phyloP scores from a whole-genome alignment of 2,113 vertebrate species.

The Poeciliopsis occidentalis region DNA sequence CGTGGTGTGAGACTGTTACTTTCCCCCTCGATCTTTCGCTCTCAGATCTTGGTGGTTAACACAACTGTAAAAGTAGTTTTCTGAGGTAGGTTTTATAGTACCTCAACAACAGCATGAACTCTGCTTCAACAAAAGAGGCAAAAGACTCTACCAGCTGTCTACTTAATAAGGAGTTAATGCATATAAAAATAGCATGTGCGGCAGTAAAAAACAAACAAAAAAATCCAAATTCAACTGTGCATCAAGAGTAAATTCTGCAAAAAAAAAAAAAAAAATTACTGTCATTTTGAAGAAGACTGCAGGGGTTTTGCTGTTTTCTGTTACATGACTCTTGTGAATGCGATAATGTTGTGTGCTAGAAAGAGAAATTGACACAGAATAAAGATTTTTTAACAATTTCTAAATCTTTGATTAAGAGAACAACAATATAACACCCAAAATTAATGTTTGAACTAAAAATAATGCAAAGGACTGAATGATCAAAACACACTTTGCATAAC shows the following conservation, averaged over 20 bases:
- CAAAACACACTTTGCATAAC: not conserved
- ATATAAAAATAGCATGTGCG: not conserved
- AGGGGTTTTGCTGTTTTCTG: not conserved
- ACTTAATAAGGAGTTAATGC: not conserved
- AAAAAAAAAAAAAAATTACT: not conserved
- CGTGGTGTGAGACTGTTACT: conserved; percentile 70
- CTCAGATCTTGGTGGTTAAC: conserved; percentile 37
- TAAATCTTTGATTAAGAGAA: not conserved
- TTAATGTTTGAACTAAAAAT: not conserved
- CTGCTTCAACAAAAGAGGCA: not conserved
- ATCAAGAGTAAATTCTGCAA: not conserved
- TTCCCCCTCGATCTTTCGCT: conserved; percentile 32
- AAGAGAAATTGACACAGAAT: not conserved
- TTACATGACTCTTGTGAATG: not conserved
- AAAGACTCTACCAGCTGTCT: conserved; percentile 1
- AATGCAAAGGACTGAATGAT: not conserved
- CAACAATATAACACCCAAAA: not conserved
- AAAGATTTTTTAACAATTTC: not conserved
- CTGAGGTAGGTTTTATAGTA: conserved; percentile 43
- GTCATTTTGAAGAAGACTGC: not conserved
- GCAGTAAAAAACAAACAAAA: not conserved
- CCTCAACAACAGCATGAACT: conserved; percentile 6
- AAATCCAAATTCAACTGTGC: not conserved
- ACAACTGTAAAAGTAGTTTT: conserved; percentile 40
- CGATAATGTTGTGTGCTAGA: not conserved